Base-by-base conservation (phyloP, 2,797 vertebrate genomes). In the Ctenopoma multispine region DNA sequence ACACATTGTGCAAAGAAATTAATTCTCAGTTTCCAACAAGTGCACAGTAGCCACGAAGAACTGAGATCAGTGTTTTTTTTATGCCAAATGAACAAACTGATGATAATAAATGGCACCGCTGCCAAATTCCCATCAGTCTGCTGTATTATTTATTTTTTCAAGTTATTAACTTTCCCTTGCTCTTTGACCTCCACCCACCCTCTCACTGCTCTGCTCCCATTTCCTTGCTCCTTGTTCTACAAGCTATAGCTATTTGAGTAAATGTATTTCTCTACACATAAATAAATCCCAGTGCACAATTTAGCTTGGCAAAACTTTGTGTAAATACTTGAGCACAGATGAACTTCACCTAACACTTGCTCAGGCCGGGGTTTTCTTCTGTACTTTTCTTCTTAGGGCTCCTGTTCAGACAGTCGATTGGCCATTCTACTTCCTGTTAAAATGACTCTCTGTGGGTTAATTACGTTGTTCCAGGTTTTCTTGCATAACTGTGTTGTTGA, bases 121-220 rank as follows among this genome's bases (percentile, higher is more conserved):
- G 91, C 91, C 92, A 93, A 85, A 89, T 92, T 93, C 92, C 91
- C 92, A 92, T 92, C 87, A 85, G 80, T 82, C 57, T 15, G 69
- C 80, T 87, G 72, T 69, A 73, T 82, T 89, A 89, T 93, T 92
- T 94, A 90, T 92, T 92, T 80, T 94, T 92, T 87, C 84, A 90
- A 90, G 83, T 92, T 94, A 94, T 93, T 93, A 93, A 90, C 90
- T 93, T 93, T 90, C 92, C 87, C 78, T 73, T 65, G 83, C 86
- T 87, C 84, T 85, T 77, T 92, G 91, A 90, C 90, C 87, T 90
- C 81, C 62, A 18, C 83, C 70, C 73, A 76, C 70, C 80, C 67
- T 70, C 78, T 72, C 70, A n/a, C 69, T 81, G 77, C 80, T 81
- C 85, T 55, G 77, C 83, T 87, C 81, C 77, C 79, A 84, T 81